Conservation (phyloP, 2,888 invertebrate species). For the Lasioglossum figueresi region DNA sequence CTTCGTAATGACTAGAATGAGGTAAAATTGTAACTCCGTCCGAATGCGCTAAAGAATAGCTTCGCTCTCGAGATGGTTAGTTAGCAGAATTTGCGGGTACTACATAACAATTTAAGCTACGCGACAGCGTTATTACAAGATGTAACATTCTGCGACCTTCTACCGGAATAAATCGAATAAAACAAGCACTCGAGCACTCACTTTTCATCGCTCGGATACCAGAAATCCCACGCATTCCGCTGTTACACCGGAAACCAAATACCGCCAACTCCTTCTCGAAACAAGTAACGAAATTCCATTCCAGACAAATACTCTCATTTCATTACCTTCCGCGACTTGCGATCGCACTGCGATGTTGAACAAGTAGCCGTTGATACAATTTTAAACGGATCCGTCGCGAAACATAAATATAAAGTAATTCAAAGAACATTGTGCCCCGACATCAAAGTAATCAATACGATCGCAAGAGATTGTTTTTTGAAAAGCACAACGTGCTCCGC, state of each 20-base stretch:
- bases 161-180: neutral
- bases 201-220: neutral
- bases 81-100: neutral
- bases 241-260: neutral
- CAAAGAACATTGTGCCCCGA: no score
- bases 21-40: neutral
- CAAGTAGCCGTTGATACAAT: neutral
- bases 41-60: neutral
- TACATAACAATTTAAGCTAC: neutral
- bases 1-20: neutral
- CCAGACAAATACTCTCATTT: conserved; percentile 1
- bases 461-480: no score
- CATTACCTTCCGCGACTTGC: neutral
- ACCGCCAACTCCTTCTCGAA: neutral
- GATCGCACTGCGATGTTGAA: neutral
- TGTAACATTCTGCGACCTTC: neutral
- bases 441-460: no score
- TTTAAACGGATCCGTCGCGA: neutral
- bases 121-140: neutral
- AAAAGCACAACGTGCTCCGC: no score
- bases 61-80: neutral
- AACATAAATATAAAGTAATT: neutral
- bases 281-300: conserved; percentile 32
- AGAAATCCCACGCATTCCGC: neutral
- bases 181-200: neutral